Evolutionary conservation across 2,888 invertebrate genomes (phyloP).

Genomic region (Dryobotodes eremita): DNA sequence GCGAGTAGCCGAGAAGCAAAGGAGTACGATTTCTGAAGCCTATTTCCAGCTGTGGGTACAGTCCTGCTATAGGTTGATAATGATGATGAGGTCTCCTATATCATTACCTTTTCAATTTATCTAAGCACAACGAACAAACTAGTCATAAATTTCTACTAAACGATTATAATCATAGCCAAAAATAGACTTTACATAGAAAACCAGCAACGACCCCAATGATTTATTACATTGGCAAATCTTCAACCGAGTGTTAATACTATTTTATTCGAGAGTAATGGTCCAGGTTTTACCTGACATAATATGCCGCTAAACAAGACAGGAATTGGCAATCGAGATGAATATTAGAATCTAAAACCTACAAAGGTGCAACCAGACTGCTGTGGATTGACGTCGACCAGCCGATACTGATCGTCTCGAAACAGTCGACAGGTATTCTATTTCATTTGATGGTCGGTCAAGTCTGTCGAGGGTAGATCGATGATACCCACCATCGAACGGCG

Average conservation of each 20-base stretch:
- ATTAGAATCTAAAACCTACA: neutral
- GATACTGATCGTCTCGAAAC: too few relatives aligned
- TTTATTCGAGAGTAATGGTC: constrained; percentile 19
- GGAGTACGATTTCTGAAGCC: neutral
- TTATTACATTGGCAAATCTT: constrained; percentile 47
- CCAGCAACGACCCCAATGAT: neutral
- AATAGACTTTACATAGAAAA: constrained; percentile 24
- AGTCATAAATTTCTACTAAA: neutral
- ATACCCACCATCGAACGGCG: too few relatives aligned
- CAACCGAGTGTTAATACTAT: constrained; percentile 25
- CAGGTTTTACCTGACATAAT: constrained; percentile 14
- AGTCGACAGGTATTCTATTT: too few relatives aligned
- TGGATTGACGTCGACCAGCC: too few relatives aligned
- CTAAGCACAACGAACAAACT: neutral
- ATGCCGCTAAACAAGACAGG: constrained; percentile 18
- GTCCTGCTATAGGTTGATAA: neutral
- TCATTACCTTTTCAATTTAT: too few relatives aligned
- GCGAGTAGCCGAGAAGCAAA: neutral
- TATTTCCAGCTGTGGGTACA: neutral
- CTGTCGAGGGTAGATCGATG: too few relatives aligned
- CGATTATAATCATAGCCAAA: constrained; percentile 3
- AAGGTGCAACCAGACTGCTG: too few relatives aligned
- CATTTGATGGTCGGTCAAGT: too few relatives aligned
- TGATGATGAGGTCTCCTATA: neutral
- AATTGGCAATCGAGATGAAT: constrained; percentile 32